Percentiles rank a stretch among this genome's conserved stretches.
phyloP scores from a whole-genome alignment of 1,140 invertebrate species.

The Philaenus spumarius region DNA sequence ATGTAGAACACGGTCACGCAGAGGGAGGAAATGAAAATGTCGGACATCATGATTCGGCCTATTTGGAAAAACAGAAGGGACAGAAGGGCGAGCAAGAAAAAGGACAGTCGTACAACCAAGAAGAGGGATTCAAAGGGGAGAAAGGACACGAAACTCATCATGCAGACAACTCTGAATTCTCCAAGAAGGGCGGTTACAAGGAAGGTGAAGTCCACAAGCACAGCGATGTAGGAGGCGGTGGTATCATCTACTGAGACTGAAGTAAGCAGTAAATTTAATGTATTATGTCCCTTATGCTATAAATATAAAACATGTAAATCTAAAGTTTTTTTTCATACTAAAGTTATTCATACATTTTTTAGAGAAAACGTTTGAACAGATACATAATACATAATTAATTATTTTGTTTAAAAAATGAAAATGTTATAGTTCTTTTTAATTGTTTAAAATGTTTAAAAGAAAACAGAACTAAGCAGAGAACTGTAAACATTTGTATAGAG shows the following conservation, averaged over 20 bases:
- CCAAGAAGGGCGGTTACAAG: slow-evolving; percentile 27
- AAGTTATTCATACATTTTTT: too few relatives aligned
- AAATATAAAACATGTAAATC: too few relatives aligned
- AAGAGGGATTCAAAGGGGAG: slow-evolving; percentile 28
- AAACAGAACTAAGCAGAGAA: too few relatives aligned
- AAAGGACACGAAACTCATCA: slow-evolving; percentile 26
- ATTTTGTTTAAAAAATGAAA: too few relatives aligned
- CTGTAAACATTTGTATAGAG: too few relatives aligned
- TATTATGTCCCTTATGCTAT: too few relatives aligned
- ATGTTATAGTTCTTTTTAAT: too few relatives aligned
- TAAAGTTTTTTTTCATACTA: too few relatives aligned
- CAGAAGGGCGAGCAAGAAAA: slow-evolving; percentile 29
- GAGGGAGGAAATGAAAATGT: slow-evolving; percentile 29
- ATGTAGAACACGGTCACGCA: slow-evolving; percentile 25
- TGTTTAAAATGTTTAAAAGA: too few relatives aligned
- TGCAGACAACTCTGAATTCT: slow-evolving; percentile 23
- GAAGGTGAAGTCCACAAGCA: slow-evolving; percentile 31
- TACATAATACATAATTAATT: too few relatives aligned
- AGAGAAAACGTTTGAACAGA: too few relatives aligned
- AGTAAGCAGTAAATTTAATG: too few relatives aligned
- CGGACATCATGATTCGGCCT: slow-evolving; percentile 27
- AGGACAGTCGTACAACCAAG: slow-evolving; percentile 27
- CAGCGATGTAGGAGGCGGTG: slow-evolving; percentile 20
- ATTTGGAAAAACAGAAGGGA: slow-evolving; percentile 24
- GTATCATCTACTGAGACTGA: neutral